Evolutionary conservation across 1,140 invertebrate species (phyloP), one percentile per base, ranked within the genome.

Genomic region (Limonius californicus): DNA sequence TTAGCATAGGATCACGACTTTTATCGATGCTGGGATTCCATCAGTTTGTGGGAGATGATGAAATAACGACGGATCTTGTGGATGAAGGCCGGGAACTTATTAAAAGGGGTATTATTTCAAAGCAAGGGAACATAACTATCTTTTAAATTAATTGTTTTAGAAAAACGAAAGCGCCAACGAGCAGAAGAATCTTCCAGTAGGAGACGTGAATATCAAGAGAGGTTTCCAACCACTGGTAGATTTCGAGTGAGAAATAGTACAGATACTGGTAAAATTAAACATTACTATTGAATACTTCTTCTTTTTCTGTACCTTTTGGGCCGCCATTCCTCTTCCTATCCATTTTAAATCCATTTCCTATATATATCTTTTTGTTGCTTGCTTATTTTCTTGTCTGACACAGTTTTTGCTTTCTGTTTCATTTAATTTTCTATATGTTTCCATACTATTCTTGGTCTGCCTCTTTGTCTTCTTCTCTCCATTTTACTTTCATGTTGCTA

Each of bases 21-120:
- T 80, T 98, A 7, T 92, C 92, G 21, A 83, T 90, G 39, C 82
- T 98, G 64, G 96, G 96, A 20, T 97, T 98, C 78, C 94, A 97
- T 76, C 95, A 98, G 77, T 98, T 98, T 79, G 85, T 97, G 47
- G 91, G 88, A 2, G 93, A 97, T 65, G 94, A 97, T 76, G 94
- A 96, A 57, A 86, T 97, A 61, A 96, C 94, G 0, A 88, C 87
- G 0, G 95, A 99, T 76, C 79, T 98, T 14, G 88, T 98, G 2
- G 91, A 96, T 71, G 95, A 98, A 79, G 96, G 97, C 0, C 82
- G 87, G 70, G 91, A 95, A 77, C 84, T 98, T 32, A 87, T 97
- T 59, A 91, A 90, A 74, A 78, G 91, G 84, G 89, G 89, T 90
- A 76, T 11, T 11, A 6, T 6, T 4, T 32, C 27, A 32, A 4